A percentile compares a stretch with the other conserved stretches of the same genome.
phyloP scores from a whole-genome alignment of 2,113 vertebrate species.

The Pseudopipra pipra region DNA sequence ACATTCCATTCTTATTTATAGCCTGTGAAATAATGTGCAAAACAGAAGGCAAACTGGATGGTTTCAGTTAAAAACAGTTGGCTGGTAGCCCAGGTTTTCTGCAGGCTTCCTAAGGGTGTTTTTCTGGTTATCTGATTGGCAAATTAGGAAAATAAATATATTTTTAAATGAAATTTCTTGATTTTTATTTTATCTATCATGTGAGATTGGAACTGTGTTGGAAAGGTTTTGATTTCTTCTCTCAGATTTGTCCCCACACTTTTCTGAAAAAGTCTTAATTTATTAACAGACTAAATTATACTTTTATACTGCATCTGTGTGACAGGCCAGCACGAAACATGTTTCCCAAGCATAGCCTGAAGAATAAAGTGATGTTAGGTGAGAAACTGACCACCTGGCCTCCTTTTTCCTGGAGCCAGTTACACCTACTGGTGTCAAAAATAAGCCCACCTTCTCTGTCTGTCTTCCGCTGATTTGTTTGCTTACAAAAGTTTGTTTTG shows the following conservation, averaged over 20 bases:
- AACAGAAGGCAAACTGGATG: neutral
- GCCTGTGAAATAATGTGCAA: neutral
- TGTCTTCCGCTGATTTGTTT: neutral
- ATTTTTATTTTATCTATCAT: neutral
- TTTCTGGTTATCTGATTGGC: neutral
- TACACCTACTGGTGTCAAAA: neutral
- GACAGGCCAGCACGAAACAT: neutral
- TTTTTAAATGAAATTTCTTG: neutral
- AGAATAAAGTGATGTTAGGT: neutral
- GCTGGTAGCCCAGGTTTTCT: neutral
- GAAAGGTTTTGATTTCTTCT: neutral
- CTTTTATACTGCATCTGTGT: neutral
- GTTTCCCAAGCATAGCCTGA: neutral
- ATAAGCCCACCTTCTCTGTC: neutral
- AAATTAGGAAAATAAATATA: neutral
- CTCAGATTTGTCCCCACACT: neutral
- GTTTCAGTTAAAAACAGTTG: neutral
- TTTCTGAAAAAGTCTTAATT: neutral
- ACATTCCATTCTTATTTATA: neutral
- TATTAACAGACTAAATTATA: neutral
- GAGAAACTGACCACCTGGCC: neutral
- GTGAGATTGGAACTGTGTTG: neutral
- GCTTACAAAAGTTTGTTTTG: neutral
- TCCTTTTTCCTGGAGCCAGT: neutral
- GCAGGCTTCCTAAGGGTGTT: neutral